Conservation (phyloP, 2,113 vertebrate genomes). For the Rousettus leschenaultii region DNA sequence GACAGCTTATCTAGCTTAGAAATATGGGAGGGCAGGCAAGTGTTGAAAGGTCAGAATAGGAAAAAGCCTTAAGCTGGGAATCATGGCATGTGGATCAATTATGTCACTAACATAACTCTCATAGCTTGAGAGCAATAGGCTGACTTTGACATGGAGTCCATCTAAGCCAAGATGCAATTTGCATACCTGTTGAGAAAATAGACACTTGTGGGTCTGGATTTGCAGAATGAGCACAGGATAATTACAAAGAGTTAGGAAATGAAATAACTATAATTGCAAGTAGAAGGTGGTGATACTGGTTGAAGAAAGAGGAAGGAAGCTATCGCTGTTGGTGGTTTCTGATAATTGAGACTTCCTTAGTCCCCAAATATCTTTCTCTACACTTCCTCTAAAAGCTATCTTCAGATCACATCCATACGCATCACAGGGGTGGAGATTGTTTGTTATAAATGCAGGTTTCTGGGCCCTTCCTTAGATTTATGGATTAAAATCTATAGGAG, state of each 20-base stretch:
- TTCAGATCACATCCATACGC: background rate
- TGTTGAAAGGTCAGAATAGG: background rate
- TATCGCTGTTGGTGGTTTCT: background rate
- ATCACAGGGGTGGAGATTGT: background rate
- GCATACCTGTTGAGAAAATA: background rate
- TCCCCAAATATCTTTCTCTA: background rate
- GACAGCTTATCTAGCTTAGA: background rate
- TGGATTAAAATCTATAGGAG: background rate
- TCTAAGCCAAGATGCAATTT: background rate
- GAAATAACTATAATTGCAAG: conserved; percentile 2
- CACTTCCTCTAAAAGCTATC: background rate
- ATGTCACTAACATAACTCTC: background rate
- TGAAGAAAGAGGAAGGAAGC: background rate
- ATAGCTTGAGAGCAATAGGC: background rate
- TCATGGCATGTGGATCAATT: background rate
- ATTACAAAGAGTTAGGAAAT: background rate
- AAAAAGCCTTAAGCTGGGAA: background rate
- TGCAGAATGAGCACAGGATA: background rate
- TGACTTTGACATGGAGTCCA: background rate
- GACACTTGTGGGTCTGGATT: background rate
- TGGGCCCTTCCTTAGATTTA: background rate
- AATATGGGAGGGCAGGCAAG: background rate
- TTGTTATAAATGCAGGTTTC: conserved; percentile 30
- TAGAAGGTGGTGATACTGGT: background rate
- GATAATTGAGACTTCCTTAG: background rate